phyloP scores from a whole-genome alignment of 2,113 vertebrate genomes.

The Anseranas semipalmata region DNA sequence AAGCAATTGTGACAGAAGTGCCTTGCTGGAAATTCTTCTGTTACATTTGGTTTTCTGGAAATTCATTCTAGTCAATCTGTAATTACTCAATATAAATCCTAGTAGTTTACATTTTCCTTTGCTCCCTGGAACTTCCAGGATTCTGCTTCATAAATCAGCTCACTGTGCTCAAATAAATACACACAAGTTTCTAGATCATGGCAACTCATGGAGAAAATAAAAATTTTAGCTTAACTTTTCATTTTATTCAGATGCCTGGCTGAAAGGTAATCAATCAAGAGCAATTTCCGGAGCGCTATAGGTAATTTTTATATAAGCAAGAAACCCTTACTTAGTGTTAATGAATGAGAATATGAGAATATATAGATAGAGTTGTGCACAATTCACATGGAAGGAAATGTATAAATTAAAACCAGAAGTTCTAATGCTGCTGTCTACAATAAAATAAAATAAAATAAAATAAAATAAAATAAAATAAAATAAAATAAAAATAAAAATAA shows the following conservation, averaged over 20 bases:
- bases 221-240: background rate
- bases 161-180: background rate
- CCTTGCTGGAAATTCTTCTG: background rate
- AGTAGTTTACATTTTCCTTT: background rate
- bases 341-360: background rate
- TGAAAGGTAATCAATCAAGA: background rate
- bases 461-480: no score
- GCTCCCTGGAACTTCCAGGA: background rate
- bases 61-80: background rate
- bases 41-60: background rate
- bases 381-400: background rate
- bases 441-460: no score
- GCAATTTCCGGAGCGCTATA: background rate
- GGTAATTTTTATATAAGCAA: background rate
- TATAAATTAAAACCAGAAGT: background rate
- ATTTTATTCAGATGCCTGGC: background rate
- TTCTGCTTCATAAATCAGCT: background rate
- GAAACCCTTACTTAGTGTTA: background rate
- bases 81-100: background rate
- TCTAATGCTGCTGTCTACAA: background rate
- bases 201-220: background rate
- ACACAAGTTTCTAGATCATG: background rate
- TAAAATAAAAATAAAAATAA: background rate
- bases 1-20: background rate
- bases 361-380: rapidly evolving